A percentile compares a stretch with the other conserved stretches of the same genome.
These are phyloP conservation scores for Leptatherina wallacei DNA, from an alignment of 2,797 vertebrate genomes.

Conservation along the genomic window DNA sequence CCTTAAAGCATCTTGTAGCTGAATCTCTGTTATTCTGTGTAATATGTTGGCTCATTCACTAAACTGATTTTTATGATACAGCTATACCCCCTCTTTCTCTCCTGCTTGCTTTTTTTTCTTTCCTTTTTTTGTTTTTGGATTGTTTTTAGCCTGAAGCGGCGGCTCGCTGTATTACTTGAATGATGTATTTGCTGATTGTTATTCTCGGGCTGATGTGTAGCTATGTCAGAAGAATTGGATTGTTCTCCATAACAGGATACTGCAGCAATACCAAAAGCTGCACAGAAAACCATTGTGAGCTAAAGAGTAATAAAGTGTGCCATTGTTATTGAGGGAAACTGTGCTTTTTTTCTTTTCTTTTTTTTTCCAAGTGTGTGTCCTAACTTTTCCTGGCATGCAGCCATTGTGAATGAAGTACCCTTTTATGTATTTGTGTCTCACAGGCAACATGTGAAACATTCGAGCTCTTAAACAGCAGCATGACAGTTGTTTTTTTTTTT, in stretches of 20 bases:
- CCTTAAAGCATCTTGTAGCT: slow-evolving; percentile 63
- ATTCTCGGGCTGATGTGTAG: slow-evolving; percentile 72
- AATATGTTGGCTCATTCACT: slow-evolving; percentile 62
- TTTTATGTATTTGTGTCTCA: slow-evolving; percentile 64
- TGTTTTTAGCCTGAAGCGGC: slow-evolving; percentile 47
- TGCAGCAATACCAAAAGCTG: slow-evolving; percentile 75
- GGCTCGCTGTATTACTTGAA: slow-evolving; percentile 50
- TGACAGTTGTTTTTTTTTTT: slow-evolving; percentile 26
- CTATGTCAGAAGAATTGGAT: slow-evolving; percentile 77
- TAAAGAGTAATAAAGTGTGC: slow-evolving; percentile 78
- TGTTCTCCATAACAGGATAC: slow-evolving; percentile 83
- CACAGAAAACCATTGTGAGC: slow-evolving; percentile 75
- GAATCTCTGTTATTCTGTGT: slow-evolving; percentile 63
- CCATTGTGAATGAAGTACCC: slow-evolving; percentile 65
- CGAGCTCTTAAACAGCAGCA: slow-evolving; percentile 39
- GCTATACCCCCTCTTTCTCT: slow-evolving; percentile 9
- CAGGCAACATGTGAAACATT: slow-evolving; percentile 57
- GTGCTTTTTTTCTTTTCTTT: slow-evolving; percentile 32
- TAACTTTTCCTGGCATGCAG: slow-evolving; percentile 75
- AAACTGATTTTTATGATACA: slow-evolving; percentile 52
- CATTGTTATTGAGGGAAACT: slow-evolving; percentile 79
- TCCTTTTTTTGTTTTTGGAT: slow-evolving; percentile 20
- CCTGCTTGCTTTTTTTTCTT: slow-evolving; percentile 14
- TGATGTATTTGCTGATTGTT: slow-evolving; percentile 76
- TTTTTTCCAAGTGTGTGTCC: slow-evolving; percentile 43